Base-by-base conservation (phyloP, 2,113 vertebrate genomes). In the Indicator maculatus region DNA sequence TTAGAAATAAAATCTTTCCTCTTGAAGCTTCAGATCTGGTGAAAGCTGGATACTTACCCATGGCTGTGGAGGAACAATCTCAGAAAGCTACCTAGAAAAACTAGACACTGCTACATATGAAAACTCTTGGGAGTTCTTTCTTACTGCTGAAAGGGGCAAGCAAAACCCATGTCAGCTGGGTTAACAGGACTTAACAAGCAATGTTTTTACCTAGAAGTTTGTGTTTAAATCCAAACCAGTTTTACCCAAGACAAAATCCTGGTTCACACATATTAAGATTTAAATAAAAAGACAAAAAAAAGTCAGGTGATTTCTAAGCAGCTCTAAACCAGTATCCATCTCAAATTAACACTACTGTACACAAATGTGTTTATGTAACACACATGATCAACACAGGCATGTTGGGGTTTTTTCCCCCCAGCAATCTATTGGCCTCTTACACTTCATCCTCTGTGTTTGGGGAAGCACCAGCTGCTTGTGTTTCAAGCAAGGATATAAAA, bases 31-130 rank as follows among this genome's bases (percentile, higher is more conserved):
- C 44, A 45, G 44, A 41, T 36, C 19, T 82, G 61, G 41, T 26
- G 4, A 24, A 38, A 66, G 12, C 19, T 41, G 12, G 31, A 74
- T 15, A 50, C 50, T 44, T 44, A 27, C 12, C 53, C 44, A 6
- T 12, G 30, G 11, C 12, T 15, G 12, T 19, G 3, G 20, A 8
- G 16, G 12, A 89, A 36, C 16, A 78, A 15, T 5, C 52, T n/a
- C 6, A 59, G 44, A 72, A 89, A 72, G 21, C 3, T 41, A 84
- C 41, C n/a, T 45, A 21, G 4, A 45, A 84, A 84, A 87, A 7
- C 1, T 16, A 16, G 2, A 18, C 18, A 33, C 41, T 3, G 8
- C 23, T 66, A 10, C 28, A 74, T 11, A 17, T 1, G 1, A 4
- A 60, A 78, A 2, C 24, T 64, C 31, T 4, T 45, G 27, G 8